Evolutionary conservation across 2,113 vertebrate species (phyloP).

Genomic region (Thunnus maccoyii): DNA sequence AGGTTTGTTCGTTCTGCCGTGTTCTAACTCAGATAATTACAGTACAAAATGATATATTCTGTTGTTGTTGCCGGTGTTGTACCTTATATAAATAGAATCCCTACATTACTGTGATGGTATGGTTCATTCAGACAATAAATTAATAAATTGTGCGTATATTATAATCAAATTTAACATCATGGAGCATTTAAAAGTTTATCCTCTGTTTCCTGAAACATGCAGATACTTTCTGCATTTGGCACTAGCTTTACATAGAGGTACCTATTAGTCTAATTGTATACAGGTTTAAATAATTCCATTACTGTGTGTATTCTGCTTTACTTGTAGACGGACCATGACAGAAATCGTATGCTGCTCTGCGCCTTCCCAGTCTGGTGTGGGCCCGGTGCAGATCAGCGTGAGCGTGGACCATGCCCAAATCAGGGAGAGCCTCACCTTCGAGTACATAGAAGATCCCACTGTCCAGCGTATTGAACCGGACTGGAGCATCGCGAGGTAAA

Average conservation of each 20-base stretch:
- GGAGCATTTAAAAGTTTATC: not conserved
- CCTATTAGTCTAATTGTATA: too few relatives aligned
- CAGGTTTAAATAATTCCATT: not conserved
- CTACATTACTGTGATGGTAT: not conserved
- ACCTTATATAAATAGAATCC: conserved; percentile 16
- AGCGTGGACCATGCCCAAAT: conserved; percentile 93
- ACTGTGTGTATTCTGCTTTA: not conserved
- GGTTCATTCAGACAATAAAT: too few relatives aligned
- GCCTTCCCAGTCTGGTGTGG: conserved; percentile 90
- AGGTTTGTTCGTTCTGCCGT: not conserved
- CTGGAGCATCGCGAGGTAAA: conserved; percentile 98
- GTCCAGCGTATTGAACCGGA: conserved; percentile 95
- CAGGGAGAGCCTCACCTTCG: conserved; percentile 89
- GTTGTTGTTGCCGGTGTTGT: conserved; percentile 16
- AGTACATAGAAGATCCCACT: conserved; percentile 97
- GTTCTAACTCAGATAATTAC: conserved; percentile 34
- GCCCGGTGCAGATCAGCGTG: conserved; percentile 91
- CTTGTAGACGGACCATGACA: conserved; percentile 88
- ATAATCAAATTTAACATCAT: not conserved
- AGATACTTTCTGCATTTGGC: not conserved
- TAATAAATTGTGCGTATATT: too few relatives aligned
- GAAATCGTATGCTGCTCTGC: conserved; percentile 95
- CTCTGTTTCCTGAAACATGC: not conserved
- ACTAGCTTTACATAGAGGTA: not conserved
- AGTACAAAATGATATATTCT: conserved; percentile 41